Evolutionary conservation across 2,888 invertebrate genomes (phyloP).

Genomic region (Apotomis capreana): DNA sequence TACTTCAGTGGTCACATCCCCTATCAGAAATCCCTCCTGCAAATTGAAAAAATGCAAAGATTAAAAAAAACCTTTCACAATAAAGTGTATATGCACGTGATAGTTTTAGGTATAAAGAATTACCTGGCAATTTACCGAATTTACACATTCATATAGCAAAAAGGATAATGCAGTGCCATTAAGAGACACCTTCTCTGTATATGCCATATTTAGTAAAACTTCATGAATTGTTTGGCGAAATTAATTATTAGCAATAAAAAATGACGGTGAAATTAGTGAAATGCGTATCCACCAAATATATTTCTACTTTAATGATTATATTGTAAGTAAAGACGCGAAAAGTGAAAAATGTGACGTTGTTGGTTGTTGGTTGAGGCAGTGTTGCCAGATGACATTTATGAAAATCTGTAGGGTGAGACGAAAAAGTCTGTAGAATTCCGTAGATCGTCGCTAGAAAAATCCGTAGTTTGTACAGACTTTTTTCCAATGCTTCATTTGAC

Average conservation of each 20-base stretch:
- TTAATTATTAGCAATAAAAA: background rate
- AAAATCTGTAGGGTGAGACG: too few species aligned
- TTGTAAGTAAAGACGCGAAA: constrained; percentile 27
- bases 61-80: constrained; percentile 24
- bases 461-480: too few species aligned
- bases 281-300: constrained; percentile 12
- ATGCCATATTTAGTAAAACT: constrained; percentile 59
- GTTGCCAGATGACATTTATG: too few species aligned
- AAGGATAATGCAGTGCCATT: constrained; percentile 86
- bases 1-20: constrained; percentile 85
- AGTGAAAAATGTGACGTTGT: constrained; percentile 31
- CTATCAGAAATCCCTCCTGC: constrained; percentile 86
- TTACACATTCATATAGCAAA: constrained; percentile 86
- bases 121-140: constrained; percentile 85
- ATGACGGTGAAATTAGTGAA: constrained; percentile 6
- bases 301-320: constrained; percentile 6
- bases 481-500: too few species aligned
- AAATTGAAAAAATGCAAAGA: constrained; percentile 46
- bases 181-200: constrained; percentile 80
- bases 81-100: constrained; percentile 2
- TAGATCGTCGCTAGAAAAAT: too few species aligned
- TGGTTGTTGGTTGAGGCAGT: too few species aligned
- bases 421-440: too few species aligned
- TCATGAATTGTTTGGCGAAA: constrained; percentile 22
- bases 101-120: background rate